A percentile compares a stretch with the other conserved stretches of the same genome.
Evolutionary conservation across 2,888 invertebrate species (phyloP).

Genomic region (Icerya purchasi): DNA sequence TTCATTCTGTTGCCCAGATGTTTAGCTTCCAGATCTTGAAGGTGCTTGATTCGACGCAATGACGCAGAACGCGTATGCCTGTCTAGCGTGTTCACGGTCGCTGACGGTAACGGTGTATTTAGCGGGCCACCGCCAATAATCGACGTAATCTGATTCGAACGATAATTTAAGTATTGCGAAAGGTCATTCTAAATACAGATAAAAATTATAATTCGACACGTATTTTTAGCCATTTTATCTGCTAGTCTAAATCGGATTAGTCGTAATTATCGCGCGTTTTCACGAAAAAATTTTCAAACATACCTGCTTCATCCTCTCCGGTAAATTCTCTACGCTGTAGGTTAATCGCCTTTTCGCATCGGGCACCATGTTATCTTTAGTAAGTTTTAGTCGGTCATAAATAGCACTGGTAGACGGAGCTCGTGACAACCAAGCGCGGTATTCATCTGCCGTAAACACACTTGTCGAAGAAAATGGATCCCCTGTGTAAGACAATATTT

Average conservation of each 20-base stretch:
- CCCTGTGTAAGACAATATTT: conserved; percentile 1
- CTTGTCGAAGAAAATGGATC: conserved; percentile 23
- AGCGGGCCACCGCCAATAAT: conserved; percentile 20
- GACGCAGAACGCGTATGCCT: conserved; percentile 37
- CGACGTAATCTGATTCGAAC: conserved; percentile 19
- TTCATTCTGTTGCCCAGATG: conserved; percentile 19
- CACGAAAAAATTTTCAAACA: no score
- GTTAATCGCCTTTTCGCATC: conserved; percentile 54
- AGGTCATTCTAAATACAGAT: conserved; percentile 20
- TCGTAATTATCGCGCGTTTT: no score
- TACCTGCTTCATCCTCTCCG: conserved; percentile 29
- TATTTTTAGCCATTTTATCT: no score
- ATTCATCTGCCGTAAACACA: conserved; percentile 75
- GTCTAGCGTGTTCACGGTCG: conserved; percentile 16
- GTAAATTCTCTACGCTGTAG: conserved; percentile 68
- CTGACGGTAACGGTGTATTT: conserved; percentile 15
- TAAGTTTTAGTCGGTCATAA: conserved; percentile 70
- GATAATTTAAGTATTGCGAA: conserved; percentile 23
- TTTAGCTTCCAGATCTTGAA: conserved; percentile 44
- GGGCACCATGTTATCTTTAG: conserved; percentile 38
- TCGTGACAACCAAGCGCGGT: conserved; percentile 76
- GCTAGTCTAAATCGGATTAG: no score
- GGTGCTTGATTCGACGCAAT: conserved; percentile 56
- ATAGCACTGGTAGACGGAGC: conserved; percentile 69
- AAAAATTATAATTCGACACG: neutral